Percentiles rank a stretch among this genome's conserved stretches.
These are phyloP conservation scores for Pseudochromis fuscus DNA, from an alignment of 2,797 vertebrate species.

Conservation along the genomic window DNA sequence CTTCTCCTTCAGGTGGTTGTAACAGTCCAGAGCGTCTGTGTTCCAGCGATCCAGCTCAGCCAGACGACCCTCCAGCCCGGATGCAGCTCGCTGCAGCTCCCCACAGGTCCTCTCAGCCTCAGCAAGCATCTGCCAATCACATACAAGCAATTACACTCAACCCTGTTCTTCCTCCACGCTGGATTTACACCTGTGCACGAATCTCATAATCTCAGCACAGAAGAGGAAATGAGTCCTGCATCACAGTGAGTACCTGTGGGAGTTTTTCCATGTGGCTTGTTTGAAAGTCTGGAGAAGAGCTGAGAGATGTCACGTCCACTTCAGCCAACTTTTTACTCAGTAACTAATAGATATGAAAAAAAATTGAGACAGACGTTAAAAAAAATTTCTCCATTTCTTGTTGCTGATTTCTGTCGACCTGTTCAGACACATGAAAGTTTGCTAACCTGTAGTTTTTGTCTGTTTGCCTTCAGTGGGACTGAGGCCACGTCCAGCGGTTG, in stretches of 20 bases:
- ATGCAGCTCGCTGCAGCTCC: constrained; percentile 67
- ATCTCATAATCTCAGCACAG: not conserved
- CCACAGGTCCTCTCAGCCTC: constrained; percentile 65
- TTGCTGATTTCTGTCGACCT: not conserved
- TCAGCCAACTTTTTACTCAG: constrained; percentile 69
- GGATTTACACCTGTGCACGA: not conserved
- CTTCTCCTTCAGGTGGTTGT: constrained; percentile 55
- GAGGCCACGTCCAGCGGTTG: constrained; percentile 66
- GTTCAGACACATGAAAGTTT: not conserved
- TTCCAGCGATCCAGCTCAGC: constrained; percentile 76
- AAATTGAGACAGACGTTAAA: not conserved
- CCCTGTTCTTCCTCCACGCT: not conserved
- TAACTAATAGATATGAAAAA: constrained; percentile 25
- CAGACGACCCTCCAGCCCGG: constrained; percentile 72
- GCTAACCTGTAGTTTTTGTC: constrained; percentile 78
- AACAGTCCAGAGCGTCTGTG: constrained; percentile 66
- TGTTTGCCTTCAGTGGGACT: constrained; percentile 60
- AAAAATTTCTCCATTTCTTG: not conserved
- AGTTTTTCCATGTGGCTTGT: constrained; percentile 54
- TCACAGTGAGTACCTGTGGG: constrained; percentile 63
- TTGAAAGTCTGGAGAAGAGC: constrained; percentile 54
- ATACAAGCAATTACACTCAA: not conserved
- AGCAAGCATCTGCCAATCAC: constrained; percentile 52
- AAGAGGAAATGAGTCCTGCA: not conserved
- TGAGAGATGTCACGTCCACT: constrained; percentile 51